Evolutionary conservation across 2,888 invertebrate genomes (phyloP).

Genomic region (Erebia epiphron): DNA sequence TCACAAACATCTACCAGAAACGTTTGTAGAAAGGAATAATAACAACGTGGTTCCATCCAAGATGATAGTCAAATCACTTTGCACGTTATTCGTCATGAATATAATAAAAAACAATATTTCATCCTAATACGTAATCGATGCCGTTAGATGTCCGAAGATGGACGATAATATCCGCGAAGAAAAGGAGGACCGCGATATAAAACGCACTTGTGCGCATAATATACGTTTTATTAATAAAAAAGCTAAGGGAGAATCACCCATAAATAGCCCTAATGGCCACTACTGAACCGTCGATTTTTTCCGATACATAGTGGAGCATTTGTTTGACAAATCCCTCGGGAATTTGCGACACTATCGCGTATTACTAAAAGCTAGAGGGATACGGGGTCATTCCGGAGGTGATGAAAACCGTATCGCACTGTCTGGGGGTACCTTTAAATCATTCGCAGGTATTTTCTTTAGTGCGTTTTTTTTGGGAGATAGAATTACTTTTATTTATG

Average conservation of each 20-base stretch:
- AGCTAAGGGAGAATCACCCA: constrained; percentile 76
- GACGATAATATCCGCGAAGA: constrained; percentile 75
- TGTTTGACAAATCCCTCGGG: constrained; percentile 82
- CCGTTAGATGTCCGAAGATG: constrained; percentile 76
- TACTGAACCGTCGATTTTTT: constrained; percentile 78
- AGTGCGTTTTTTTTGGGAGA: constrained; percentile 47
- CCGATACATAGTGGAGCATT: constrained; percentile 77
- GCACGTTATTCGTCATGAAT: constrained; percentile 29
- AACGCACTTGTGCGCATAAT: constrained; percentile 83
- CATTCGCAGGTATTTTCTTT: constrained; percentile 73
- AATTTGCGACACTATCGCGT: constrained; percentile 74
- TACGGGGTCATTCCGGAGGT: constrained; percentile 79
- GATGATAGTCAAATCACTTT: constrained; percentile 1
- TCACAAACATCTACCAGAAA: not conserved
- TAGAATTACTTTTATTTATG: constrained; percentile 57
- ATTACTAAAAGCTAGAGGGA: constrained; percentile 77
- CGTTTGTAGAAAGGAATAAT: not conserved
- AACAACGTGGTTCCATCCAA: not conserved
- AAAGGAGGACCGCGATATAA: constrained; percentile 71
- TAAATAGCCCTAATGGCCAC: constrained; percentile 81
- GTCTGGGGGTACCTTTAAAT: constrained; percentile 71
- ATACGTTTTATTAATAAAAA: constrained; percentile 83
- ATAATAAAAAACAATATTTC: constrained; percentile 45
- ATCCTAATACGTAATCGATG: constrained; percentile 61
- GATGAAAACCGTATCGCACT: constrained; percentile 77